These are phyloP conservation scores for Eudasyphora cyanicolor DNA, from an alignment of 2,888 invertebrate genomes.

Conservation along the genomic window DNA sequence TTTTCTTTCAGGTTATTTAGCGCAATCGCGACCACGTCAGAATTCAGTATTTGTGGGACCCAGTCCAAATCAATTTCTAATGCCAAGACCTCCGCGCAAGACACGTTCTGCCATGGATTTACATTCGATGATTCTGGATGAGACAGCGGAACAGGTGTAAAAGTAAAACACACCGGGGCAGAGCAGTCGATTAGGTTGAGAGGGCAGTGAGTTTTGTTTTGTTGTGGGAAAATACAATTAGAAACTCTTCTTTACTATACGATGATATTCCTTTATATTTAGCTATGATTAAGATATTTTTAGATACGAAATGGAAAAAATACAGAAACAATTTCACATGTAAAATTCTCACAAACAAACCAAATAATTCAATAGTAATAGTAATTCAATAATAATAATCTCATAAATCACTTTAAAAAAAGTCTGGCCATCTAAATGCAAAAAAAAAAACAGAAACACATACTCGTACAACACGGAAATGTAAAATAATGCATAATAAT, in stretches of 20 bases:
- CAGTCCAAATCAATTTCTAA: conserved; percentile 82
- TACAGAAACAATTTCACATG: neutral
- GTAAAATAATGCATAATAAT: no score
- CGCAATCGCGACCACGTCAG: conserved; percentile 83
- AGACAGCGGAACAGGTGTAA: conserved; percentile 77
- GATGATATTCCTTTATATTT: conserved; percentile 23
- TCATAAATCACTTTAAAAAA: no score
- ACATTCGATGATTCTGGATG: conserved; percentile 85
- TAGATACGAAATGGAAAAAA: neutral
- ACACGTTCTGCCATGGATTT: conserved; percentile 92
- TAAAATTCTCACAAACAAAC: neutral
- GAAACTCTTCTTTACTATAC: conserved; percentile 5
- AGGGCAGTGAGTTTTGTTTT: neutral
- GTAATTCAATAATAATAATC: no score
- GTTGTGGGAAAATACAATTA: neutral
- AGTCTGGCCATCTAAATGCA: no score
- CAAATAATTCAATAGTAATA: no score
- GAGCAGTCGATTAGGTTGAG: neutral
- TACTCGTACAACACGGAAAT: no score
- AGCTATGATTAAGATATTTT: conserved; percentile 15
- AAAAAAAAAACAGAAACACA: no score
- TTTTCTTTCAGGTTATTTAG: conserved; percentile 80
- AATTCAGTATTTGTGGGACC: conserved; percentile 93
- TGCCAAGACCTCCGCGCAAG: conserved; percentile 86
- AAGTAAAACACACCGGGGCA: neutral